phyloP scores from a whole-genome alignment of 2,888 invertebrate species.

The Calameuta filiformis region DNA sequence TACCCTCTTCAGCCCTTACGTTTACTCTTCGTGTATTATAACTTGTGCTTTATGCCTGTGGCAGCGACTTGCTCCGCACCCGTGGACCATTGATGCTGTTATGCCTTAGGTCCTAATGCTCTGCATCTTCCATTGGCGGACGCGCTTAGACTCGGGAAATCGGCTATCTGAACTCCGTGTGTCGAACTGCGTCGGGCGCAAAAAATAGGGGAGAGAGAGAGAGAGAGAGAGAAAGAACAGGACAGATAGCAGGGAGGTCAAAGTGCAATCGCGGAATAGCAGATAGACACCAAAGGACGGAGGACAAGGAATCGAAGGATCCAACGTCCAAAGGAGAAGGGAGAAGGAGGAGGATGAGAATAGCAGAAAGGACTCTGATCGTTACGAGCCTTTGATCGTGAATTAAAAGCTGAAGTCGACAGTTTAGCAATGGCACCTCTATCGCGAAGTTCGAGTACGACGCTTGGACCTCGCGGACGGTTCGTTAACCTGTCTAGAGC shows the following conservation, averaged over 20 bases:
- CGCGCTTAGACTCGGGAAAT: no score
- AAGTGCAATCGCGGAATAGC: neutral
- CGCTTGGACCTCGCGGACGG: slow-evolving; percentile 32
- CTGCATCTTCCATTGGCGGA: no score
- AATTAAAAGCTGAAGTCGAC: slow-evolving; percentile 62
- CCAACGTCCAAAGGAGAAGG: neutral
- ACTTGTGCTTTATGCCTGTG: no score
- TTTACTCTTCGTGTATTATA: no score
- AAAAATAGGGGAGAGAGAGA: no score
- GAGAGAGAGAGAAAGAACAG: neutral
- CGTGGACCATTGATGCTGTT: no score
- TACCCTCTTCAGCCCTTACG: no score
- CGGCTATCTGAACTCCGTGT: no score
- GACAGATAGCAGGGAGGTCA: neutral
- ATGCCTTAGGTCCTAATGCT: no score
- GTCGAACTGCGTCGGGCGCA: no score
- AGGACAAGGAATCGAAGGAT: neutral
- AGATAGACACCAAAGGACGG: neutral
- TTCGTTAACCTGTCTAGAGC: slow-evolving; percentile 64
- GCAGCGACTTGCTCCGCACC: no score
- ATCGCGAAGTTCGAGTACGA: slow-evolving; percentile 22
- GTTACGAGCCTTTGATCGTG: slow-evolving; percentile 57
- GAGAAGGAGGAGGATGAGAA: neutral
- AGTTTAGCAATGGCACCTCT: slow-evolving; percentile 51
- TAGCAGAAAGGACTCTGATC: neutral